Evolutionary conservation across 2,113 vertebrate species (phyloP).

Genomic region (Tragelaphus imberbis): DNA sequence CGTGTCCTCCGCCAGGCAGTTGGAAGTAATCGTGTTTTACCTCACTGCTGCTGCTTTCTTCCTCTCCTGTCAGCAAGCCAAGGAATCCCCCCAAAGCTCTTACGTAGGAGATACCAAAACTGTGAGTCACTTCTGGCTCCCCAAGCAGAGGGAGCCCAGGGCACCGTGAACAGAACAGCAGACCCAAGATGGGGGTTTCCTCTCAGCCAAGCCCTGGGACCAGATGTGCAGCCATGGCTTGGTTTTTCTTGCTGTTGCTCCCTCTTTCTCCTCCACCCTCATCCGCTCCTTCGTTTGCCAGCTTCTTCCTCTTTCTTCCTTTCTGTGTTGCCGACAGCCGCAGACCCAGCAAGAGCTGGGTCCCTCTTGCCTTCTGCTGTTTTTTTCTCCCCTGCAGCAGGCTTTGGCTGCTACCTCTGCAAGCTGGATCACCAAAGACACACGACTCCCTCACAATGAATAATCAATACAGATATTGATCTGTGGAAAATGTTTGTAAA

Average conservation of each 20-base stretch:
- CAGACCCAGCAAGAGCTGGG: slow-evolving; percentile 75
- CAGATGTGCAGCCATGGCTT: slow-evolving; percentile 61
- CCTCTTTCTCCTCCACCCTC: slow-evolving; percentile 68
- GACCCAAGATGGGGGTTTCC: slow-evolving; percentile 68
- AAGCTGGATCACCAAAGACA: slow-evolving; percentile 87
- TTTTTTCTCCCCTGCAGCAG: slow-evolving; percentile 76
- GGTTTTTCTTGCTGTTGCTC: slow-evolving; percentile 73
- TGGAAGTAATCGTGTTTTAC: slow-evolving; percentile 76
- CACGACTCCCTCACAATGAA: slow-evolving; percentile 87
- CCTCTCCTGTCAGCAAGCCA: slow-evolving; percentile 83
- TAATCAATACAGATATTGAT: slow-evolving; percentile 91
- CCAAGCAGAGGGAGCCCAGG: slow-evolving; percentile 69
- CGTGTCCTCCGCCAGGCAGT: slow-evolving; percentile 77
- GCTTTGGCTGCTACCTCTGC: slow-evolving; percentile 83
- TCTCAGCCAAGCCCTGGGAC: slow-evolving; percentile 75
- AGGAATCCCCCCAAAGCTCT: slow-evolving; percentile 84
- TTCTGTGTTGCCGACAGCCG: slow-evolving; percentile 74
- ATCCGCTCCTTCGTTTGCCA: slow-evolving; percentile 64
- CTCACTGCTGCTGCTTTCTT: slow-evolving; percentile 80
- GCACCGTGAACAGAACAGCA: slow-evolving; percentile 46
- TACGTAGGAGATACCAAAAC: slow-evolving; percentile 83
- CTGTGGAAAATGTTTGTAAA: slow-evolving; percentile 89
- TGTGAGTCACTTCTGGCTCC: slow-evolving; percentile 77
- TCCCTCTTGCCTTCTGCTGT: slow-evolving; percentile 75
- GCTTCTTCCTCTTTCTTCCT: slow-evolving; percentile 66